Percentiles rank a stretch among this genome's conserved stretches.
These are phyloP conservation scores for Phoenoteleia sp. DNA, from an alignment of 2,888 invertebrate species.

Conservation along the genomic window DNA sequence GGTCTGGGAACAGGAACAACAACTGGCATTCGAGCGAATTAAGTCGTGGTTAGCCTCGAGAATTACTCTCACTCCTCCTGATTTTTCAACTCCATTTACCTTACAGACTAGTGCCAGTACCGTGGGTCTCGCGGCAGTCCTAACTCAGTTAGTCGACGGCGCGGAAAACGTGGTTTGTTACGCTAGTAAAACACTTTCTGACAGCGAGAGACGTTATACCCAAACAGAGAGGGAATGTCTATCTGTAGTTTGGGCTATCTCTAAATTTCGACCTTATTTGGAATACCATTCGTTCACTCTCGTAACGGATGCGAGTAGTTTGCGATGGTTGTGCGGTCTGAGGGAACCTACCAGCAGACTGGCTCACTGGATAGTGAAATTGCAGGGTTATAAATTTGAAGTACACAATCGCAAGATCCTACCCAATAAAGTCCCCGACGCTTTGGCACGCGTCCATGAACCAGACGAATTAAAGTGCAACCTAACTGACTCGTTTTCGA, in stretches of 20 bases:
- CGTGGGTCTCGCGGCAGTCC: not conserved
- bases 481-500: too few species aligned
- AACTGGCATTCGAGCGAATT: not conserved
- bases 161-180: too few species aligned
- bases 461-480: too few species aligned
- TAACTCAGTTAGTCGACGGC: too few species aligned
- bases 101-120: not conserved
- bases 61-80: not conserved
- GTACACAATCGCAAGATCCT: too few species aligned
- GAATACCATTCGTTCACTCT: not conserved
- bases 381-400: too few species aligned
- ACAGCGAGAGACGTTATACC: not conserved
- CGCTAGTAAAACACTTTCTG: not conserved
- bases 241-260: not conserved
- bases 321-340: constrained; percentile 71
- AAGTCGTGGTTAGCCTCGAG: not conserved
- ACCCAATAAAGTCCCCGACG: too few species aligned
- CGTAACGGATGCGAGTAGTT: constrained; percentile 35
- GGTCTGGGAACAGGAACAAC: not conserved
- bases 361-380: constrained; percentile 11
- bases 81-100: not conserved
- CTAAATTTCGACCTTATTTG: not conserved
- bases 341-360: not conserved
- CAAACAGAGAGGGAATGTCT: not conserved
- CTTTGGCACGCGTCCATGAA: too few species aligned